phyloP scores from a whole-genome alignment of 2,113 vertebrate species.

The Notarius lentiginosus region DNA sequence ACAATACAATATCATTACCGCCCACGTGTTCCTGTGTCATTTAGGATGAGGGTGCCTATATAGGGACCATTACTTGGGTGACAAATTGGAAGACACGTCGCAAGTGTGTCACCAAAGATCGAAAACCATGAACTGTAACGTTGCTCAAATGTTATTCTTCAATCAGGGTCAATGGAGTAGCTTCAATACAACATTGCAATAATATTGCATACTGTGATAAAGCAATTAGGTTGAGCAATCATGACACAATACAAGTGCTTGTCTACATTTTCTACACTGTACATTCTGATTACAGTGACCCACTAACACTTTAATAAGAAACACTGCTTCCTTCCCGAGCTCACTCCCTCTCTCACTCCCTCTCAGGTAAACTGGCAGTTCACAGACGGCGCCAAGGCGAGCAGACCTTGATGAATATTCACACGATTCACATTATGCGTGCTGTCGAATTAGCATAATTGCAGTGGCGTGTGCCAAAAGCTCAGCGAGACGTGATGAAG shows the following conservation, averaged over 20 bases:
- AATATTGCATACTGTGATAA: neutral
- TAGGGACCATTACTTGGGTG: neutral
- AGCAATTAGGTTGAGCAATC: neutral
- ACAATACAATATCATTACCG: neutral
- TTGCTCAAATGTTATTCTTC: neutral
- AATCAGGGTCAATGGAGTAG: neutral
- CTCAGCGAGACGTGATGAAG: conserved; percentile 37
- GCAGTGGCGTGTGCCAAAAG: conserved; percentile 40
- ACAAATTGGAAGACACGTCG: neutral
- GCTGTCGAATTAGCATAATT: conserved; percentile 52
- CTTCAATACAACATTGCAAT: neutral
- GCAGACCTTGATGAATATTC: conserved; percentile 51
- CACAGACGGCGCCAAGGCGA: conserved; percentile 6
- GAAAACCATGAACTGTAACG: neutral
- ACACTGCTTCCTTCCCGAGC: neutral
- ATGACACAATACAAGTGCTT: too few relatives aligned
- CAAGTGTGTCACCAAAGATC: neutral
- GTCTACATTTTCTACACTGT: neutral
- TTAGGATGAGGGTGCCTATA: neutral
- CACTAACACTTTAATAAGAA: conserved; percentile 19
- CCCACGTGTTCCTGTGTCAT: neutral
- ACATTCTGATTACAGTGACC: conserved; percentile 19
- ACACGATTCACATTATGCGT: conserved; percentile 30
- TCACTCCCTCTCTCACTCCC: neutral
- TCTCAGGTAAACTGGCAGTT: conserved; percentile 43